Conservation (phyloP, 1,140 invertebrate species). For the Odontomachus brunneus region DNA sequence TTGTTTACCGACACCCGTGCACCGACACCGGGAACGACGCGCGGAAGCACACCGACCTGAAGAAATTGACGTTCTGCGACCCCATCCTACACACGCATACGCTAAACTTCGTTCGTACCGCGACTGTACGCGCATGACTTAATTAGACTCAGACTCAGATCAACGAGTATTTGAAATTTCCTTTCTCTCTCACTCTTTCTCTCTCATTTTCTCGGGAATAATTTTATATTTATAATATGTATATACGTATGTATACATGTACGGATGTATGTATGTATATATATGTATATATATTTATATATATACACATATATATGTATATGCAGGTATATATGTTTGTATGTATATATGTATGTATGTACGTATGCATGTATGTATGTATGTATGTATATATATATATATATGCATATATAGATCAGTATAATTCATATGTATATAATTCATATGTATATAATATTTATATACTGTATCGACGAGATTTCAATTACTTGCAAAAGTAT, state of each 20-base stretch:
- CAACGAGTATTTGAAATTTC: slow-evolving; percentile 14
- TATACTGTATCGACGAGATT: slow-evolving; percentile 72
- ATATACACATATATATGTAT: slow-evolving; percentile 43
- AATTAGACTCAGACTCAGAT: slow-evolving; percentile 59
- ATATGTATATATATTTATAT: slow-evolving; percentile 22
- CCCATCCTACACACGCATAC: neutral
- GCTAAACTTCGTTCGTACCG: slow-evolving; percentile 31
- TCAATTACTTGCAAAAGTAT: slow-evolving; percentile 85
- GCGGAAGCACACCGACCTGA: slow-evolving; percentile 30
- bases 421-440: slow-evolving; percentile 66
- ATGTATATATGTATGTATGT: slow-evolving; percentile 62
- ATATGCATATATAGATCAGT: slow-evolving; percentile 53
- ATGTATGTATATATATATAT: slow-evolving; percentile 44
- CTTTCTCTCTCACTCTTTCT: no score
- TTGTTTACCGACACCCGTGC: neutral
- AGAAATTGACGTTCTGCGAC: slow-evolving; percentile 35
- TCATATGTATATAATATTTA: slow-evolving; percentile 77
- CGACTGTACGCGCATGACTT: slow-evolving; percentile 35
- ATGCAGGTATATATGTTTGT: slow-evolving; percentile 52
- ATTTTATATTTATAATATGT: slow-evolving; percentile 59
- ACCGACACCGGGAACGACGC: neutral
- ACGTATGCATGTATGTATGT: slow-evolving; percentile 9
- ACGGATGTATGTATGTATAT: slow-evolving; percentile 45
- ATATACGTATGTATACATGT: slow-evolving; percentile 32
- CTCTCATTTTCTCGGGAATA: slow-evolving; percentile 37